Percentiles rank a stretch among this genome's conserved stretches.
These are phyloP conservation scores for Sinelater perroti DNA, from an alignment of 2,888 invertebrate genomes.

Conservation along the genomic window DNA sequence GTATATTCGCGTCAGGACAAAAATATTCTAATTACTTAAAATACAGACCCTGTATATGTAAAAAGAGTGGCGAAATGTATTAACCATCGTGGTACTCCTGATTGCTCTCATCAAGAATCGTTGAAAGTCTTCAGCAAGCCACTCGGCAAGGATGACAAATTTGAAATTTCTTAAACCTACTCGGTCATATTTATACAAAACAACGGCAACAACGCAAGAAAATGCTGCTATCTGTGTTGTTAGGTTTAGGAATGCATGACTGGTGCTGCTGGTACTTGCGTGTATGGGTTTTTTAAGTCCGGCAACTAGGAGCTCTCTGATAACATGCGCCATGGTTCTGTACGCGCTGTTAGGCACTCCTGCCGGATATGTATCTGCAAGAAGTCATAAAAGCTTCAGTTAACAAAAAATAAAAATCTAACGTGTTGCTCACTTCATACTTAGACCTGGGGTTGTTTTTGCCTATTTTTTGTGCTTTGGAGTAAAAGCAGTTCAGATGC, in stretches of 20 bases:
- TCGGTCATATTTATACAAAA: constrained; percentile 82
- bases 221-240: constrained; percentile 93
- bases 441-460: constrained; percentile 96
- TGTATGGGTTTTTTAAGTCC: constrained; percentile 98
- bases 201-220: constrained; percentile 91
- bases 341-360: constrained; percentile 97
- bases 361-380: constrained; percentile 95
- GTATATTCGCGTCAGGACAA: no score
- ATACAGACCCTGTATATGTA: no score
- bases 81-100: no score
- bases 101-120: constrained; percentile 67
- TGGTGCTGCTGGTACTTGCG: constrained; percentile 97
- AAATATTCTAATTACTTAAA: no score
- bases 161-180: constrained; percentile 86
- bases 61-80: no score
- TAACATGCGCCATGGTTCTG: constrained; percentile 97
- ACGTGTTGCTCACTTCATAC: constrained; percentile 96
- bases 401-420: constrained; percentile 98
- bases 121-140: constrained; percentile 73
- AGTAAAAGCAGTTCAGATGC: constrained; percentile 95
- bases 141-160: constrained; percentile 60
- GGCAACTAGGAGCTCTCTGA: constrained; percentile 96
- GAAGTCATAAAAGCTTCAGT: constrained; percentile 99
- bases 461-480: constrained; percentile 98
- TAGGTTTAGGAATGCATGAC: constrained; percentile 96